Base-by-base conservation (phyloP, 2,113 vertebrate genomes). In the Ailuropoda melanoleuca region DNA sequence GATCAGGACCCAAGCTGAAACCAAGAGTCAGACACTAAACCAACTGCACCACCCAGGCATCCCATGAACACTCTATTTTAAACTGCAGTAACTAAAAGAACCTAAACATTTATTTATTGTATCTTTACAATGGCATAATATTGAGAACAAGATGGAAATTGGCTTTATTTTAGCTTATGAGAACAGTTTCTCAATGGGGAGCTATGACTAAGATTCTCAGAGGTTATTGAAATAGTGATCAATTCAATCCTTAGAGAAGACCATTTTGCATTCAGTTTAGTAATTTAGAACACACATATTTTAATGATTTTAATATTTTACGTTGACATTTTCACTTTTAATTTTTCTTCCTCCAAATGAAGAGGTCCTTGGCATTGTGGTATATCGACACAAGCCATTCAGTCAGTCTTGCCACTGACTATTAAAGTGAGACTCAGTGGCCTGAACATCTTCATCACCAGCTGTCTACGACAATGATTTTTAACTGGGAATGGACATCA, bases 241-340 rank as follows among this genome's bases (percentile, higher is more conserved):
- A 94, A n/a, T n/a, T 77, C 48, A 90, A 24, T 78, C 46, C 11
- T 90, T 39, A 46, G 14, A 74, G 9, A 90, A 66, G 26, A 81
- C 2, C 21, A 80, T 85, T 85, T 96, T 81, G 2, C 39, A 87
- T 93, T 88, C 23, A 84, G 8, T 77, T 95, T 93, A 17, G 26
- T 82, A 77, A 89, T 96, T 87, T 37, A 77, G 88, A 78, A 62
- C 48, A 55, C n/a, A 60, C 6, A 4, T 60, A 39, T 50, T 97
- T 95, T 93, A 46, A 85, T 31, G 68, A 29, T 78, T 93, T 83
- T 87, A 83, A 92, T 91, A 80, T 39, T 90, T 8, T 58, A 78
- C 13, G 5, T 50, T 93, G 62, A 68, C 15, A 95, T 82, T 93
- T 82, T 89, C 8, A 93, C 8, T 24, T 97, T 46, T 78, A 81